Conservation (phyloP, 2,113 vertebrate species). For the Cryptomyrus ogoouensis region DNA sequence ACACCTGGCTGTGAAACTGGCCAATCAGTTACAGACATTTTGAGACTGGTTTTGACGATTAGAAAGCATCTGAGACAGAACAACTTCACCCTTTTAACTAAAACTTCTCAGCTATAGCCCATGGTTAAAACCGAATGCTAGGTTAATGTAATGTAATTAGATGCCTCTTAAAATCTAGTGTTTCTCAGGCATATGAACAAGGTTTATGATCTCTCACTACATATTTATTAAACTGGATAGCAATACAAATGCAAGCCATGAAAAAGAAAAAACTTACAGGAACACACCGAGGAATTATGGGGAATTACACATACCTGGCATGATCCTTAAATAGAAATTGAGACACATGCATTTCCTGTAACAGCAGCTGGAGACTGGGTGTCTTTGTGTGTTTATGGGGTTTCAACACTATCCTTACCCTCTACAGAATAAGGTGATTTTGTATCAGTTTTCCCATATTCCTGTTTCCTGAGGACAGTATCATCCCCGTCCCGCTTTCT, state of each 20-base stretch:
- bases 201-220: slow-evolving; percentile 40
- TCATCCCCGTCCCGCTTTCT: slow-evolving; percentile 37
- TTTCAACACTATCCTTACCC: not conserved
- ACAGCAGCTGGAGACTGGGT: not conserved
- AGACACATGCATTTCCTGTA: slow-evolving; percentile 23
- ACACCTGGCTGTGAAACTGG: not conserved
- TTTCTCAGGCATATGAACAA: slow-evolving; percentile 60
- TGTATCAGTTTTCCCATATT: not conserved
- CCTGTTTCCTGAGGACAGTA: not conserved
- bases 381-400: slow-evolving; percentile 22
- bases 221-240: slow-evolving; percentile 52
- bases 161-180: slow-evolving; percentile 34
- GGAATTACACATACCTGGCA: slow-evolving; percentile 34
- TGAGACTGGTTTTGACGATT: not conserved
- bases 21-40: slow-evolving; percentile 12
- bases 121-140: not conserved
- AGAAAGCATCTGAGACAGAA: not conserved
- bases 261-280: slow-evolving; percentile 32
- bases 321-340: slow-evolving; percentile 30
- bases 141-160: slow-evolving; percentile 11
- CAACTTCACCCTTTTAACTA: not conserved
- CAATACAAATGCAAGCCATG: slow-evolving; percentile 69
- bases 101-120: not conserved
- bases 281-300: slow-evolving; percentile 38
- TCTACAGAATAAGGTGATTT: not conserved